Percentiles rank a stretch among this genome's conserved stretches.
These are phyloP conservation scores for Triplophysa rosa DNA, from an alignment of 2,113 vertebrate genomes.

Conservation along the genomic window DNA sequence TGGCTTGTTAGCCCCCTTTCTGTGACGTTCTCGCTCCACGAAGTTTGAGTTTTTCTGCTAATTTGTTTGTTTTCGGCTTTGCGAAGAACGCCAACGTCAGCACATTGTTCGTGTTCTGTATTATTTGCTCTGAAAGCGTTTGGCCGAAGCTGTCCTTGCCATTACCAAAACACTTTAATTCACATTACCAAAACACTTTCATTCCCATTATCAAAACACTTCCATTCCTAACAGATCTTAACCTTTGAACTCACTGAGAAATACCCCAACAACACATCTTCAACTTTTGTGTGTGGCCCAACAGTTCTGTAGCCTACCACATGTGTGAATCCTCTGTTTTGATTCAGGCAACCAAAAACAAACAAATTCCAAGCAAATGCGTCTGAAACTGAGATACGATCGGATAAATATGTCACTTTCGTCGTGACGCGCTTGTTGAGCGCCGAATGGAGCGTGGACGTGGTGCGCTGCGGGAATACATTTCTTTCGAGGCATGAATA, in stretches of 20 bases:
- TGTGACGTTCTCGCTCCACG: neutral
- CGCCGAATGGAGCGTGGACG: neutral
- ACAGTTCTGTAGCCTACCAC: neutral
- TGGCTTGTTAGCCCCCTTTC: neutral
- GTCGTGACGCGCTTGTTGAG: neutral
- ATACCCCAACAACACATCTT: neutral
- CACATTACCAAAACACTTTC: neutral
- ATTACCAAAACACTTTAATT: neutral
- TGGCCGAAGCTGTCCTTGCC: neutral
- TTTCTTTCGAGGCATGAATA: constrained; percentile 50
- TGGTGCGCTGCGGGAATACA: constrained; percentile 33
- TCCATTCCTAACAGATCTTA: neutral
- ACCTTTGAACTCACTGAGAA: neutral
- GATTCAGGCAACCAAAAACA: neutral
- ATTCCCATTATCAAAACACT: neutral
- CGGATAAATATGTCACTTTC: constrained; percentile 3
- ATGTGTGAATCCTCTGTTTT: neutral
- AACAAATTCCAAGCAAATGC: neutral
- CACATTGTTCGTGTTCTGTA: neutral
- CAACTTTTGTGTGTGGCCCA: neutral
- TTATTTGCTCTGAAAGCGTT: neutral
- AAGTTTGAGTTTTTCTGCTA: neutral
- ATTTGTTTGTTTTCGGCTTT: constrained; percentile 10
- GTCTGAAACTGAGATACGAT: neutral
- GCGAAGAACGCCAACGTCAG: neutral